Base-by-base conservation (phyloP, 2,113 vertebrate species). In the Scortum barcoo region DNA sequence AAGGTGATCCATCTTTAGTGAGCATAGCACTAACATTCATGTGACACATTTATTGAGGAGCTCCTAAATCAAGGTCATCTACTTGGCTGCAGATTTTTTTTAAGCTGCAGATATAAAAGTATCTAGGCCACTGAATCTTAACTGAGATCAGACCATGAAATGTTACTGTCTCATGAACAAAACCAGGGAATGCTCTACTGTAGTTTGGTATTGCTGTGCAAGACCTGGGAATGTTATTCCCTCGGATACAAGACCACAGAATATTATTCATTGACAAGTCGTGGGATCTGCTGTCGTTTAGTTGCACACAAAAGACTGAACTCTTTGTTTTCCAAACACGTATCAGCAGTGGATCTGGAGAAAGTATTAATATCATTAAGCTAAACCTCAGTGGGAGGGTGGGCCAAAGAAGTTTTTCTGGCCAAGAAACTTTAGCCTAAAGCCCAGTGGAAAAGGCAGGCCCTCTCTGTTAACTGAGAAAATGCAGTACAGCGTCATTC, bases 21-120 rank as follows among this genome's bases (percentile, higher is more conserved):
- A 30, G 42, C 14, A 44, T 53, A 61, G 11, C 0, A 58, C 26
- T 26, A 60, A 62, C 30, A 70, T 80, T 54, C 74, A 62, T 68
- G 69, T 79, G 85, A 78, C 78, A 82, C 81, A 83, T 82, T 89
- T 80, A 84, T 70, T 70, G 20, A 77, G 66, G 51, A 67, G 42
- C 51, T 69, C 12, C 28, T 62, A 83, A 90, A 91, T 87, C 84
- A 85, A 86, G 81, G 86, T 78, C 81, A 67, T 60, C 36, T 70
- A 14, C 68, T 78, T 50, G 6, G 77, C 79, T 70, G 58, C 53
- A 69, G 66, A 7, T 72, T 81, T 85, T 85, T 36, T 82, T 72
- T 53, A 60, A 75, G 48, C 72, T 50, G 48, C 20, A 57, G 67
- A 50, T 87, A 84, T 81, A 78, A 90, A 87, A 33, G 50, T 63